Evolutionary conservation across 2,888 invertebrate genomes (phyloP), one percentile per base, ranked within the genome.

Genomic region (Alentia gelatinosa): DNA sequence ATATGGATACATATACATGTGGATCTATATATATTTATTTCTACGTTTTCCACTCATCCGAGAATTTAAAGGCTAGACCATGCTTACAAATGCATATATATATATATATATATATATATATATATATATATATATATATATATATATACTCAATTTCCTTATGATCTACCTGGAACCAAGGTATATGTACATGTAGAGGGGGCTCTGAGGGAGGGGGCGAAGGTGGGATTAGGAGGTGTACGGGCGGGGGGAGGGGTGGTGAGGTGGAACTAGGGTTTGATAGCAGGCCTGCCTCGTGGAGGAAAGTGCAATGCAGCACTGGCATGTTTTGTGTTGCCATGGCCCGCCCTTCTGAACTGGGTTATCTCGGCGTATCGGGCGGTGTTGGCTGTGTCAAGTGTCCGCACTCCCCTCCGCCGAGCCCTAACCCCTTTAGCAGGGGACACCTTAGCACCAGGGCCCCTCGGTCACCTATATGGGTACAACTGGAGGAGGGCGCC

Each of bases 1-100:
- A 88, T 47, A 88, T 47, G 42, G 9, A 42, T 88, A 88, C 19
- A 88, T 42, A 88, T 47, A 88, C n/a, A 42, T 88, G 42, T 40
- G 42, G 9, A 88, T 47, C 37, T 42, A 42, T 88, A 88, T 88
- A 88, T 42, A 88, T 47, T 40, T 42, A 42, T 88, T 15, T 88
- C 37, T 42, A 42, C n/a, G 33, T 47, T 12, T 47, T 12, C 19
- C 9, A 47, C 47, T 47, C 9, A n/a, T n/a, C n/a, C n/a, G n/a
- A n/a, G n/a, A n/a, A n/a, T n/a, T n/a, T n/a, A n/a, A n/a, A n/a
- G n/a, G n/a, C n/a, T n/a, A n/a, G n/a, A n/a, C n/a, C n/a, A n/a
- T n/a, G n/a, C n/a, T n/a, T n/a, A n/a, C n/a, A n/a, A n/a, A n/a
- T n/a, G n/a, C n/a, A n/a, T n/a, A n/a, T n/a, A n/a, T n/a, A n/a